phyloP scores from a whole-genome alignment of 2,797 vertebrate genomes.

The Gymnodraco acuticeps region DNA sequence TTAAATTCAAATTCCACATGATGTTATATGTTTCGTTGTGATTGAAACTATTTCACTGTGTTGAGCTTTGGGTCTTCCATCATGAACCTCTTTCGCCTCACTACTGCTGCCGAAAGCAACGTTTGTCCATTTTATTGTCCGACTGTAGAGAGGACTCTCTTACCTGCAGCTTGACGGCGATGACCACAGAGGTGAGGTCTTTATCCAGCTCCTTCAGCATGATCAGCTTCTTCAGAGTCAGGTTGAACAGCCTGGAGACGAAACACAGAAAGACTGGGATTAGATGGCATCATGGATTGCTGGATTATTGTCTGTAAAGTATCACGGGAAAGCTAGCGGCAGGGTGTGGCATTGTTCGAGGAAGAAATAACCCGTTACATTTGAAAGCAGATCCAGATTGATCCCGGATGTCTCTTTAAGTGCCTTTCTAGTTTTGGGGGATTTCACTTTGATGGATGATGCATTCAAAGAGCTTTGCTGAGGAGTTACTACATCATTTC shows the following conservation, averaged over 20 bases:
- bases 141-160: rapidly evolving
- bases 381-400: too few relatives aligned
- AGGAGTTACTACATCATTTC: neutral
- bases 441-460: neutral
- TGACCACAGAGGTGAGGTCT: slow-evolving; percentile 93
- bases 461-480: neutral
- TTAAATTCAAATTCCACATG: neutral
- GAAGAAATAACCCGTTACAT: too few relatives aligned
- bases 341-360: too few relatives aligned
- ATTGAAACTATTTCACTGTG: too few relatives aligned
- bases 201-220: slow-evolving; percentile 96
- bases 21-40: too few relatives aligned
- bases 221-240: slow-evolving; percentile 94
- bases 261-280: slow-evolving; percentile 31
- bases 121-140: rapidly evolving
- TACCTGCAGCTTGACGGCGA: slow-evolving; percentile 94
- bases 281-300: neutral
- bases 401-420: too few relatives aligned
- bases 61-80: neutral
- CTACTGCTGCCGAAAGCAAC: neutral
- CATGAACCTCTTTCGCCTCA: neutral
- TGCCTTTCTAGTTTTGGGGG: neutral
- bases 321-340: too few relatives aligned
- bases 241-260: slow-evolving; percentile 88
- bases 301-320: too few relatives aligned